Percentiles rank a stretch among this genome's conserved stretches.
phyloP scores from a whole-genome alignment of 2,113 vertebrate species.

The Crotalus viridis region DNA sequence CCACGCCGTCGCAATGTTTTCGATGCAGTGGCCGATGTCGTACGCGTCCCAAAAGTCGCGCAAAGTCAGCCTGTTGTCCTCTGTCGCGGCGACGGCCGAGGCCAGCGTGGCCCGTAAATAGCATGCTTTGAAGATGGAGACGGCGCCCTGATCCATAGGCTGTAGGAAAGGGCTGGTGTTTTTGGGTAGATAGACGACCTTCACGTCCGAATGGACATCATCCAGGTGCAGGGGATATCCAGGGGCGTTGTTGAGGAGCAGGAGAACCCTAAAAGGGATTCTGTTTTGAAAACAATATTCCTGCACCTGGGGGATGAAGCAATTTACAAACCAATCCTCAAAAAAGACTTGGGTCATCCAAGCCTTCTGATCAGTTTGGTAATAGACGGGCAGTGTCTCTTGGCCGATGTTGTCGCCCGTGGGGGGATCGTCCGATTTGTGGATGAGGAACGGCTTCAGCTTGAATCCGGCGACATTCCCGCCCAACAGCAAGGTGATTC shows the following conservation, averaged over 20 bases:
- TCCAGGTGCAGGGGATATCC: background rate
- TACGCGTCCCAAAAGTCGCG: background rate
- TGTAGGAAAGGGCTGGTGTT: background rate
- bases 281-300: background rate
- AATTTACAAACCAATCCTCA: background rate
- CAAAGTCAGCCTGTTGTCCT: background rate
- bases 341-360: background rate
- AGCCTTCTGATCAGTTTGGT: background rate
- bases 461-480: background rate
- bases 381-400: background rate
- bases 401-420: background rate
- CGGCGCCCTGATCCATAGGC: background rate
- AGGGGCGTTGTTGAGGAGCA: background rate
- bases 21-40: background rate
- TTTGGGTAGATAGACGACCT: background rate
- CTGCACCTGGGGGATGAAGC: background rate
- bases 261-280: background rate
- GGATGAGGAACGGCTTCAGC: background rate
- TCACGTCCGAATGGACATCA: background rate
- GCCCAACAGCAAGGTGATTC: background rate
- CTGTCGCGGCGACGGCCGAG: accelerated
- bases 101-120: background rate
- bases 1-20: background rate
- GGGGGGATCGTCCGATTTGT: background rate
- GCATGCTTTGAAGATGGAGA: background rate